Conservation (phyloP, 2,888 invertebrate species). For the Euplagia quadripunctaria region DNA sequence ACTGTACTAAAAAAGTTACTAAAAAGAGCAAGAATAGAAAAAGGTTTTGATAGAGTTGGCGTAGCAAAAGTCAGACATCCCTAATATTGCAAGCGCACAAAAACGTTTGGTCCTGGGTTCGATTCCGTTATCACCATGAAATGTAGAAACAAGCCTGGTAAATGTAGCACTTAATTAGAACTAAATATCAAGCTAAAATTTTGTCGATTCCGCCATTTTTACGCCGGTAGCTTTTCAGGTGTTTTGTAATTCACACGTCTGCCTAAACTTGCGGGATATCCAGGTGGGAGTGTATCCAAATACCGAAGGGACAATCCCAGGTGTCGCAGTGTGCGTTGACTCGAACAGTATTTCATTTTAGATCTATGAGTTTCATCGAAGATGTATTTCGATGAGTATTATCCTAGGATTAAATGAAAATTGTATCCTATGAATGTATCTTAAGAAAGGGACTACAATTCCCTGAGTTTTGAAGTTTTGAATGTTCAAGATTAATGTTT, state of each 20-base stretch:
- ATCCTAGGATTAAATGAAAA: slow-evolving; percentile 35
- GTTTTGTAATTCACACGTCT: not conserved
- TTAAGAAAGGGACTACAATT: slow-evolving; percentile 14
- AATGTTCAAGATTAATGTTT: slow-evolving; percentile 1
- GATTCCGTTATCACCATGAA: not conserved
- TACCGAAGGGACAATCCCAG: not conserved
- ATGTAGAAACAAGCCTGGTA: not conserved
- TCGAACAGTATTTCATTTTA: slow-evolving; percentile 39
- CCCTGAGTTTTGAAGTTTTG: slow-evolving; percentile 13
- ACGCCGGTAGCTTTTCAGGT: no score
- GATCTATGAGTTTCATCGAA: slow-evolving; percentile 29
- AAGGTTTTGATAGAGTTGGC: not conserved
- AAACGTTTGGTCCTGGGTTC: not conserved
- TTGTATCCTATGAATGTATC: slow-evolving; percentile 17
- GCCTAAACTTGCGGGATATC: not conserved
- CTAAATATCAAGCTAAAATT: no score
- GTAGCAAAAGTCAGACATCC: not conserved
- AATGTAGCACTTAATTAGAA: no score
- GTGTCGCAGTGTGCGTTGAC: not conserved
- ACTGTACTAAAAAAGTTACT: no score
- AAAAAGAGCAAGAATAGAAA: no score
- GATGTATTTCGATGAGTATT: slow-evolving; percentile 29
- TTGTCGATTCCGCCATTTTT: no score
- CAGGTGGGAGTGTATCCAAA: not conserved
- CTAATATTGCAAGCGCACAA: not conserved